A percentile compares a stretch with the other conserved stretches of the same genome.
Evolutionary conservation across 2,113 vertebrate species (phyloP).

Genomic region (Sphaerodactylus townsendi): DNA sequence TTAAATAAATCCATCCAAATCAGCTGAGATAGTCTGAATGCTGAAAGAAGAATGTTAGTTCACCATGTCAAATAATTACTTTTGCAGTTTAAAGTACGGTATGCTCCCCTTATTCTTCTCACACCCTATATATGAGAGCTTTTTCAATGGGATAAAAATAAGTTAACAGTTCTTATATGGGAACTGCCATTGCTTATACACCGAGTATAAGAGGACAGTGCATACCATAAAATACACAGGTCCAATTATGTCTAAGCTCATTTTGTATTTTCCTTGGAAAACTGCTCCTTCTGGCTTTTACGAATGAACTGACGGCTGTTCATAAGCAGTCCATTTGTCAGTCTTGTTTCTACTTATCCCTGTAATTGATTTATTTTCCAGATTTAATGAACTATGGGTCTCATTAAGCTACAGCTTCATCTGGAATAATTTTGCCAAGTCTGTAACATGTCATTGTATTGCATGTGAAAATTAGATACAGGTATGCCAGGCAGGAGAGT

Average conservation of each 20-base stretch:
- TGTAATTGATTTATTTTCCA: not conserved
- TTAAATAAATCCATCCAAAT: conserved; percentile 45
- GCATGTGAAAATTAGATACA: not conserved
- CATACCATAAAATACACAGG: conserved; percentile 27
- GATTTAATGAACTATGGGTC: not conserved
- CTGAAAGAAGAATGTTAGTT: conserved; percentile 24
- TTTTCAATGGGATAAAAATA: not conserved
- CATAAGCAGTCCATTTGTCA: not conserved
- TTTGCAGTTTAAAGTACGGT: not conserved
- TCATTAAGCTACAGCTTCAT: not conserved
- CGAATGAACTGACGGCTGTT: conserved; percentile 31
- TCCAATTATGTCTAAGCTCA: conserved; percentile 8
- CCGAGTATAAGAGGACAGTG: not conserved
- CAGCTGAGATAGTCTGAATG: conserved; percentile 48
- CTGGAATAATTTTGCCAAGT: not conserved
- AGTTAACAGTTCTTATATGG: not conserved
- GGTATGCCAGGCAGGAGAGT: not conserved
- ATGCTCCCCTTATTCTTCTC: not conserved
- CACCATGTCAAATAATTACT: conserved; percentile 21
- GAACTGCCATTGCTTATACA: not conserved
- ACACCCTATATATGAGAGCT: not conserved
- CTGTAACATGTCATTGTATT: not conserved
- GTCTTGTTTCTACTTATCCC: conserved; percentile 15
- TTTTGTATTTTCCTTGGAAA: conserved; percentile 44
- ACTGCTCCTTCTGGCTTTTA: conserved; percentile 55